phyloP scores from a whole-genome alignment of 2,113 vertebrate species.

The Falco punctatus region DNA sequence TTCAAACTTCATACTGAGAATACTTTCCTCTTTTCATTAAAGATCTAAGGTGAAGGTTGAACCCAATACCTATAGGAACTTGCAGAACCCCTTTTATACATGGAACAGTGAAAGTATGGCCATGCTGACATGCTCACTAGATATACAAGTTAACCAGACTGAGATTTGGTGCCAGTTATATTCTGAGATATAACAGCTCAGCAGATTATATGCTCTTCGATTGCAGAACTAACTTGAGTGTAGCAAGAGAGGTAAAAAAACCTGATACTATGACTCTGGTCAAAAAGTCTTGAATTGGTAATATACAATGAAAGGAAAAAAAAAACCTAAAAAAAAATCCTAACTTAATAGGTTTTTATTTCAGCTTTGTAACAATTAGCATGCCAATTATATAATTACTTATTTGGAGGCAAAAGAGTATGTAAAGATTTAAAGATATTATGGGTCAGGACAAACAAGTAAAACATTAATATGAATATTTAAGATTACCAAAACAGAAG shows the following conservation, averaged over 20 bases:
- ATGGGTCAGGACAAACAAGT: neutral
- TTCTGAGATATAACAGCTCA: neutral
- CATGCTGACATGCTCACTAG: neutral
- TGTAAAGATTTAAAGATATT: neutral
- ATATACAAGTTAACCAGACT: neutral
- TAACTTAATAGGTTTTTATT: neutral
- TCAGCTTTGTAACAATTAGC: neutral
- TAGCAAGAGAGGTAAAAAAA: neutral
- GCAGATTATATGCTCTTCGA: neutral
- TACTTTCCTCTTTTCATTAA: neutral
- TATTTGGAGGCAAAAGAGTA: neutral
- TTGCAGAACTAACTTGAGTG: neutral
- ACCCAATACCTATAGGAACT: neutral
- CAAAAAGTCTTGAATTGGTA: neutral
- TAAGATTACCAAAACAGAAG: neutral
- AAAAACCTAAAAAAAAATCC: neutral
- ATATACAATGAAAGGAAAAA: slow-evolving; percentile 1
- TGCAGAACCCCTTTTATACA: neutral
- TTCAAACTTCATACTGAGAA: neutral
- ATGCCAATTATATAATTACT: neutral
- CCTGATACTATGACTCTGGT: neutral
- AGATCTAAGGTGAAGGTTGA: neutral
- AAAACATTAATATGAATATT: neutral
- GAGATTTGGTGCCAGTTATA: neutral
- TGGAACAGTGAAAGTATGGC: neutral